A percentile compares a stretch with the other conserved stretches of the same genome.
These are phyloP conservation scores for Gymnobelideus leadbeateri DNA, from an alignment of 2,113 vertebrate species.

Conservation along the genomic window DNA sequence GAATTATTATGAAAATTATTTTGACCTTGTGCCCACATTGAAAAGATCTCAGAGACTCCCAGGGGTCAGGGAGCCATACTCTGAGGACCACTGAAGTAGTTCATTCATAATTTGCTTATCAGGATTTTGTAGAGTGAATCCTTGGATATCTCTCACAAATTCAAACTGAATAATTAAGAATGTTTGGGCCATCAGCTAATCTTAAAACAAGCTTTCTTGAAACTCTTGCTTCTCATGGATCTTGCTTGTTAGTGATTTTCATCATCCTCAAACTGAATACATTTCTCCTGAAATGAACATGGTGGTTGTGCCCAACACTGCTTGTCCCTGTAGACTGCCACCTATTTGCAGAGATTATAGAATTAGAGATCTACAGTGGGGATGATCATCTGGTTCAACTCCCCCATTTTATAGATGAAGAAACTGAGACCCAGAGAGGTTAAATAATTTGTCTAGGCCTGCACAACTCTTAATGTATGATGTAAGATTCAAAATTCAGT, in stretches of 20 bases:
- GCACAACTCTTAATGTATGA: neutral
- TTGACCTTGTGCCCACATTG: too few species aligned
- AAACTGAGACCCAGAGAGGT: neutral
- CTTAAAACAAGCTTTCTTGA: neutral
- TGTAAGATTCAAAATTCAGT: neutral
- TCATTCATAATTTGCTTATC: too few species aligned
- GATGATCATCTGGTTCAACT: neutral
- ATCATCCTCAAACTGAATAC: neutral
- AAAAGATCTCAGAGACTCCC: too few species aligned
- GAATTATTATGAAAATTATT: neutral
- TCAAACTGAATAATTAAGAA: too few species aligned
- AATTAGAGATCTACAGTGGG: neutral
- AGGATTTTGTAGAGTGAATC: too few species aligned
- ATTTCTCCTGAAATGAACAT: neutral
- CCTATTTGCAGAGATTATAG: neutral
- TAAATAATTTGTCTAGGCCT: neutral
- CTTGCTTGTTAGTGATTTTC: neutral
- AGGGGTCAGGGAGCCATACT: too few species aligned
- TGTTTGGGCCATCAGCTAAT: neutral
- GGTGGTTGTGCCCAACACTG: neutral
- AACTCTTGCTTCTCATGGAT: neutral
- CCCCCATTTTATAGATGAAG: neutral
- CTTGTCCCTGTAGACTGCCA: neutral
- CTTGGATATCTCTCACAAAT: too few species aligned
- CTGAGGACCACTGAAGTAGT: too few species aligned